Base-by-base conservation (phyloP, 1,140 invertebrate genomes). In the Cephus cinctus region DNA sequence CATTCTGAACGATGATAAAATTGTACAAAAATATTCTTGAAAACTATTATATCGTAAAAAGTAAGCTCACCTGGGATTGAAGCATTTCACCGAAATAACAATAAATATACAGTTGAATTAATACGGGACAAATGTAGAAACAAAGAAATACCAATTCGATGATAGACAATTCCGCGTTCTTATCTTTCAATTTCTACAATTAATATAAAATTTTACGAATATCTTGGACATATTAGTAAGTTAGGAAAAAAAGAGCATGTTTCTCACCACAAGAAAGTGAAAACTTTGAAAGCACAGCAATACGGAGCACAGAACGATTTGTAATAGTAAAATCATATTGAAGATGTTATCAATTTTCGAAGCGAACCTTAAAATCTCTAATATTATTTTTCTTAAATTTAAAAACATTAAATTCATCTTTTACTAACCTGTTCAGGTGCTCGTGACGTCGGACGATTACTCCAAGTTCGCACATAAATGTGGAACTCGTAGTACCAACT, bases 271-370 rank as follows among this genome's bases (percentile, higher is more conserved):
- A 9, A 65, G 62, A 2, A 78, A 31, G 42, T 76, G 71, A 47
- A 76, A 79, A 8, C 75, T 75, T 0, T 75, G 70, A 2, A 74
- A 72, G 21, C 75, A 78, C 8, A 78, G 76, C 20, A 77, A 73
- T 21, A 78, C 57, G 4, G 72, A 63, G 0, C 73, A 78, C 0
- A 77, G 63, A 6, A 59, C 59, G 40, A 79, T 71, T 55, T 79
- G 75, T 2, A 59, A 55, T 32, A 78, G 69, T 18, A 67, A 73
- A 0, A 70, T 67, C 14, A 63, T 58, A 0, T 69, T 69, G 54
- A 78, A 78, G 47, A 65, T 71, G 0, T 27, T n/a, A 56, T 78
- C 71, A 20, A 78, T 57, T 15, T 63, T 54, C 1, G 23, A 39
- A 0, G 63, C 59, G 0, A 72, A 54, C 4, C 59, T 44, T 47